Evolutionary conservation across 2,888 invertebrate species (phyloP).

Genomic region (Lathronympha strigana): DNA sequence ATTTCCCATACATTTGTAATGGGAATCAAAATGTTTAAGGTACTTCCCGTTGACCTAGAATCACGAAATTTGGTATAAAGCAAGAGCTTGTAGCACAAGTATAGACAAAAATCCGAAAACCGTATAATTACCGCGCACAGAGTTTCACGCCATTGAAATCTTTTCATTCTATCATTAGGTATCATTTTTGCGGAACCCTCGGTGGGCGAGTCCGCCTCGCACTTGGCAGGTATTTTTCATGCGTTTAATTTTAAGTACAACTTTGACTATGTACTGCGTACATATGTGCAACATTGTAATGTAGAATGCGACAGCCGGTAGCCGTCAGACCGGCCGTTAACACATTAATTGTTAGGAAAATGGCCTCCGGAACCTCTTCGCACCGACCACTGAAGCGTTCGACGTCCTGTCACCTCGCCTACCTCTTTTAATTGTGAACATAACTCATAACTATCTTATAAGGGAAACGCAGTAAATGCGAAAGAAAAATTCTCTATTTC

Average conservation of each 20-base stretch:
- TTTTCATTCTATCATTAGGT: too few species aligned
- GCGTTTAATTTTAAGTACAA: neutral
- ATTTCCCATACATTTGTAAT: too few species aligned
- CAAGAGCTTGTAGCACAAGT: too few species aligned
- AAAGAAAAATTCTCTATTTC: too few species aligned
- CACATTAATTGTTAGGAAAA: conserved; percentile 28
- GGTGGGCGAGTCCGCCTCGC: too few species aligned
- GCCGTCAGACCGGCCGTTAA: conserved; percentile 11
- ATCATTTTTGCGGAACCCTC: too few species aligned
- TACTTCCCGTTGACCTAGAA: too few species aligned
- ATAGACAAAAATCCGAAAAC: too few species aligned
- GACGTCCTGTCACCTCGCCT: neutral
- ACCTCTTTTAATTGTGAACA: neutral
- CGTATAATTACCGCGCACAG: too few species aligned
- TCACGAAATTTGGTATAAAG: too few species aligned
- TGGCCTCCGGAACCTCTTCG: conserved; percentile 20
- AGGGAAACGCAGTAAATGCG: neutral
- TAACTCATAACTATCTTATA: neutral
- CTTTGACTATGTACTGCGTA: neutral
- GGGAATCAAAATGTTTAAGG: too few species aligned
- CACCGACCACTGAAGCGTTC: conserved; percentile 10
- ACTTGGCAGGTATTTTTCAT: neutral
- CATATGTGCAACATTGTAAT: neutral
- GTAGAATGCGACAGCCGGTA: conserved; percentile 10
- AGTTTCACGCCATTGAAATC: too few species aligned